Percentiles rank a stretch among this genome's conserved stretches.
Conservation (phyloP, 2,888 invertebrate genomes). For the Plebejus anna region DNA sequence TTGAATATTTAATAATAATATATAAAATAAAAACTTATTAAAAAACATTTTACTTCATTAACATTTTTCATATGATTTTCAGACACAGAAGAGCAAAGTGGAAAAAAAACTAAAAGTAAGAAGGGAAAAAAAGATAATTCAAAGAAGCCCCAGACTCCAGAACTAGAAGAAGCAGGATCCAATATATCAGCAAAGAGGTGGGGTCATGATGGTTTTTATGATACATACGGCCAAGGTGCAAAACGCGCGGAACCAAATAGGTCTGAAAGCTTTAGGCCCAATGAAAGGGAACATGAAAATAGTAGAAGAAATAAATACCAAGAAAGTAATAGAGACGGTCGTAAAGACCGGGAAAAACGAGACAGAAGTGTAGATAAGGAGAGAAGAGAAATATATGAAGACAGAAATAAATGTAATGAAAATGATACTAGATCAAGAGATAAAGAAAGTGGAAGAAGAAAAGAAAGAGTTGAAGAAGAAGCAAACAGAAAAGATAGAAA, state of each 20-base stretch:
- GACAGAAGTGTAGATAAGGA: slow-evolving; percentile 21
- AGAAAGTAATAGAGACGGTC: slow-evolving; percentile 33
- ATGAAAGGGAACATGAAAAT: slow-evolving; percentile 37
- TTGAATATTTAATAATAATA: background rate
- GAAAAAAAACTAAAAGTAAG: slow-evolving; percentile 48
- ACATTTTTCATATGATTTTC: slow-evolving; percentile 36
- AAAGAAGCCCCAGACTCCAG: slow-evolving; percentile 47
- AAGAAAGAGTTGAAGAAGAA: slow-evolving; percentile 31
- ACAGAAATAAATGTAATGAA: slow-evolving; percentile 23
- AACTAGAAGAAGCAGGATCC: slow-evolving; percentile 38
- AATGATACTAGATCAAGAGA: slow-evolving; percentile 31
- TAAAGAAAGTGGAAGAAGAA: slow-evolving; percentile 32
- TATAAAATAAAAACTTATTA: too few species aligned
- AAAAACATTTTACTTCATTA: background rate
- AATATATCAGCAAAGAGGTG: slow-evolving; percentile 53
- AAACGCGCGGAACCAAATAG: slow-evolving; percentile 49
- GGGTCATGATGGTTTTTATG: slow-evolving; percentile 72
- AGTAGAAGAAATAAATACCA: slow-evolving; percentile 35
- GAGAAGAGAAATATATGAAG: slow-evolving; percentile 28
- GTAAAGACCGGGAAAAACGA: slow-evolving; percentile 33
- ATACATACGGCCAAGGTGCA: slow-evolving; percentile 66
- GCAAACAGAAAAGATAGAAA: slow-evolving; percentile 32
- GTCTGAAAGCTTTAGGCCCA: slow-evolving; percentile 45
- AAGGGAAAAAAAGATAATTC: slow-evolving; percentile 51
- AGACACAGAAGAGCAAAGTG: slow-evolving; percentile 54